Evolutionary conservation across 2,888 invertebrate species (phyloP), one percentile per base, ranked within the genome.

Genomic region (Acanthococcus lagerstroemiae): DNA sequence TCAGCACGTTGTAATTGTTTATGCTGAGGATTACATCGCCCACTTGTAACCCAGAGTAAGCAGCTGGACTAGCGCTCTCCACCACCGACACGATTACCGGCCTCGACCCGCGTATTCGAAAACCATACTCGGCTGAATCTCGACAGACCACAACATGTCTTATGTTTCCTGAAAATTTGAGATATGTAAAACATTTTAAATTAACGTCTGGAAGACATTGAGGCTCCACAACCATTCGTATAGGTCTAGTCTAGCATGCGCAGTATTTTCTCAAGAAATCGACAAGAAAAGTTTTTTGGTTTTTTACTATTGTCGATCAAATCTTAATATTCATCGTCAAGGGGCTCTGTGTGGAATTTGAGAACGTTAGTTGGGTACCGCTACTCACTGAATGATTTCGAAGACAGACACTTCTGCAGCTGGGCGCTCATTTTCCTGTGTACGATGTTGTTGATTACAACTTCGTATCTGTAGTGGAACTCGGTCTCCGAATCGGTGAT

Each of bases 51-150:
- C 95, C 95, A 4, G 90, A 92, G 65, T 84, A 86, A 77, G 94
- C 94, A 0, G 95, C 95, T 0, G 95, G 92, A 1, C 95, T 95
- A 71, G 90, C 92, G 37, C 90, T 88, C 78, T 95, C 95, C 71
- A 95, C 93, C 21, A 92, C 92, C 3, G 95, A 94, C 26, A 95
- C 93, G 15, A 95, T 92, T n/a, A 95, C 94, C 1, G 95, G 95
- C 73, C 91, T 90, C 67, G 92, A 91, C 25, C 95, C 95, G 73
- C 95, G 92, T 74, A 96, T 94, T 68, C 95, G 84, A 77, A 96
- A 94, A 15, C 73, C 73, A 75, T 94, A 95, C 75, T 94, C 95
- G 44, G 90, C 90, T 24, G 87, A 84, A 72, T 88, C 87, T 60
- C 90, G 84, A 70, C 85, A 84, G 4, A 93, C 88, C 63, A 87